Percentiles rank a stretch among this genome's conserved stretches.
phyloP scores from a whole-genome alignment of 2,113 vertebrate genomes.

The Grammomys dolichurus region DNA sequence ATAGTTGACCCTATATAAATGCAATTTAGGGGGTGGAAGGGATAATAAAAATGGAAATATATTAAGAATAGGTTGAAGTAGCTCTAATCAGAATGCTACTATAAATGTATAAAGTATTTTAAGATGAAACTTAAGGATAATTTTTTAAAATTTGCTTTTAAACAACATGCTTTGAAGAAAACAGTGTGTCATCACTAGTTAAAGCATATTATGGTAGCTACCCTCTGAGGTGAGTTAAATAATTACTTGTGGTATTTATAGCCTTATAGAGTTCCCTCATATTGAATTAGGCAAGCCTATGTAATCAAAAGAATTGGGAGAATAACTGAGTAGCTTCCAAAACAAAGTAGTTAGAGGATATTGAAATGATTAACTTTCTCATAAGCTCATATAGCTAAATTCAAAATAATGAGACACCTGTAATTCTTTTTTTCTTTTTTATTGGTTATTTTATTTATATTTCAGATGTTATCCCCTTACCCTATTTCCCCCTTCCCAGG shows the following conservation, averaged over 20 bases:
- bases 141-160: not conserved
- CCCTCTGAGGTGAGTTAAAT: not conserved
- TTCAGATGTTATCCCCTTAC: too few species aligned
- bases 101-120: not conserved
- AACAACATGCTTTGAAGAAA: not conserved
- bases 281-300: not conserved
- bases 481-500: too few species aligned
- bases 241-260: not conserved
- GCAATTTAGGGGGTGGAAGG: too few species aligned
- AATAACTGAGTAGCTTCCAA: not conserved
- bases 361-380: not conserved
- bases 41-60: not conserved
- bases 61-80: not conserved
- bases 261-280: too few species aligned
- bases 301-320: not conserved
- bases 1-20: not conserved
- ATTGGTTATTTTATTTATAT: not conserved
- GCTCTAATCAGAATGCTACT: not conserved
- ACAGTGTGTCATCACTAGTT: not conserved
- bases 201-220: not conserved
- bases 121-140: not conserved
- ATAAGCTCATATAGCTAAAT: not conserved
- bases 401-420: not conserved
- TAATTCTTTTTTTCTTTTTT: too few species aligned
- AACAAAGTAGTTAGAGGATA: not conserved